Percentiles rank a stretch among this genome's conserved stretches.
Evolutionary conservation across 2,888 invertebrate species (phyloP).

Genomic region (Nyleta sp.): DNA sequence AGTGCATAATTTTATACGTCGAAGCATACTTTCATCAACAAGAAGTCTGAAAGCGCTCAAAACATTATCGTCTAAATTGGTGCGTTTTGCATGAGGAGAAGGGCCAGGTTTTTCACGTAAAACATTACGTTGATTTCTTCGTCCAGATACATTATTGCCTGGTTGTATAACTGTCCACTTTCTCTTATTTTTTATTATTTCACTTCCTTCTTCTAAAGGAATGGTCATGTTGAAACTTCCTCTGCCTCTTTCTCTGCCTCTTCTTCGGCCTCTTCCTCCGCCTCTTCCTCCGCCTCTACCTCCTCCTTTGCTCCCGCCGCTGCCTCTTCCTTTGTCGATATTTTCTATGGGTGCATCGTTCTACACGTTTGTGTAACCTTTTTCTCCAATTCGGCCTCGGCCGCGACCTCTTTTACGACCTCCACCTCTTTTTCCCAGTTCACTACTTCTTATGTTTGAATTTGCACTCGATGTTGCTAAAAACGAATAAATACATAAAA

Average conservation of each 20-base stretch:
- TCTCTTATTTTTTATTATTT: conserved; percentile 17
- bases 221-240: conserved; percentile 5
- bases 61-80: conserved; percentile 6
- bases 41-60: conserved; percentile 22
- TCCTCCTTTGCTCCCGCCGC: neutral
- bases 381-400: conserved; percentile 7
- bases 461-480: conserved; percentile 14
- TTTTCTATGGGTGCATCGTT: neutral
- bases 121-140: conserved; percentile 11
- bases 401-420: conserved; percentile 9
- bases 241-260: conserved; percentile 11
- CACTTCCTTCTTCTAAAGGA: conserved; percentile 11
- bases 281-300: neutral
- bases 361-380: neutral
- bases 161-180: conserved; percentile 29
- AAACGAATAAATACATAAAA: conserved; percentile 7
- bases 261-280: neutral
- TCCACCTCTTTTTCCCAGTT: conserved; percentile 46
- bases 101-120: conserved; percentile 27
- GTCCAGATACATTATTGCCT: conserved; percentile 9
- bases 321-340: neutral
- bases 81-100: conserved; percentile 19
- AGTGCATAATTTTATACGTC: conserved; percentile 34
- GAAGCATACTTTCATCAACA: conserved; percentile 14
- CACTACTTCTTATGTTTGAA: conserved; percentile 10